These are phyloP conservation scores for Trissoscelio sp. DNA, from an alignment of 2,888 invertebrate species.

Conservation along the genomic window DNA sequence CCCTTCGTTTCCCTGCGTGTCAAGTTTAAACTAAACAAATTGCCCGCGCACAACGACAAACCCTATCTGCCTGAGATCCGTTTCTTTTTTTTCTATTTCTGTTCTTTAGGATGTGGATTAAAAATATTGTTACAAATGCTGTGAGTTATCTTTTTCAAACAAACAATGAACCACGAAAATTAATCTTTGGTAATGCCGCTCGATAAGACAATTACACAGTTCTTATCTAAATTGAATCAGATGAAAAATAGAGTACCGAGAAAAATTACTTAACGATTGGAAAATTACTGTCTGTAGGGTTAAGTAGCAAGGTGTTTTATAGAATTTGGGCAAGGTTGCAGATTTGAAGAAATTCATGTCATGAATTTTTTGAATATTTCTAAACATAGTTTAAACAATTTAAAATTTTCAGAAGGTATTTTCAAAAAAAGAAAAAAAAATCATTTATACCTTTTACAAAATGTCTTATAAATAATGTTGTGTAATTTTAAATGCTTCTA, in stretches of 20 bases:
- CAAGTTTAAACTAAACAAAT: conserved; percentile 37
- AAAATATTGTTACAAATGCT: conserved; percentile 48
- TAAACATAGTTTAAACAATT: too few relatives aligned
- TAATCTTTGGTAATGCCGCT: conserved; percentile 45
- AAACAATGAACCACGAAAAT: conserved; percentile 62
- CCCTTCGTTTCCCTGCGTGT: conserved; percentile 6
- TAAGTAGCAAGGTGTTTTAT: neutral
- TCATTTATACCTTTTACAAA: too few relatives aligned
- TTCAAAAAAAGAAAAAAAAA: too few relatives aligned
- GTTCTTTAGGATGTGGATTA: conserved; percentile 31
- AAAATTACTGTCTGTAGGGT: conserved; percentile 44
- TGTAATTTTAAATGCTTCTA: too few relatives aligned
- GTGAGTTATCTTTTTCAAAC: conserved; percentile 59
- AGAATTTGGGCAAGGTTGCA: too few relatives aligned
- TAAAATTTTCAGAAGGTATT: too few relatives aligned
- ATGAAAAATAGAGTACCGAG: conserved; percentile 40
- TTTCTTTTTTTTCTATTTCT: conserved; percentile 21
- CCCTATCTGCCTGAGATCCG: conserved; percentile 51
- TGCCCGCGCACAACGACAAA: conserved; percentile 63
- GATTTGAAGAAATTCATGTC: too few relatives aligned
- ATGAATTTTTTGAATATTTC: too few relatives aligned
- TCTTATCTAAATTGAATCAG: conserved; percentile 43
- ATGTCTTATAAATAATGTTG: too few relatives aligned
- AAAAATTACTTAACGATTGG: conserved; percentile 33
- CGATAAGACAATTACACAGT: conserved; percentile 52